Percentiles rank a stretch among this genome's conserved stretches.
These are phyloP conservation scores for Cryptoblepharus egeriae DNA, from an alignment of 2,797 vertebrate genomes.

Conservation along the genomic window DNA sequence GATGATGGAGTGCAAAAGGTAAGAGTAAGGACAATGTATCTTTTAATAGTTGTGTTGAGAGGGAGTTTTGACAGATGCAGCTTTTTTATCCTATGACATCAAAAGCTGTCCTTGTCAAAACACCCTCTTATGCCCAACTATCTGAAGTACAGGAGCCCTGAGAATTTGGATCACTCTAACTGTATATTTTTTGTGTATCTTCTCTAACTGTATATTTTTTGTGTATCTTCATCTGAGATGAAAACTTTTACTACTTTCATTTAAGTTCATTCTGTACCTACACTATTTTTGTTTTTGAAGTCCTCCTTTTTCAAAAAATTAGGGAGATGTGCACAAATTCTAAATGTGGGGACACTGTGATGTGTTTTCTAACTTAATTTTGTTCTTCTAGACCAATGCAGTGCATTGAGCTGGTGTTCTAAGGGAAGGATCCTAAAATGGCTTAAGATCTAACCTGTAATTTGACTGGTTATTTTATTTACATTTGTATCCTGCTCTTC, in stretches of 20 bases:
- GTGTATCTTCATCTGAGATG: not conserved
- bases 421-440: not conserved
- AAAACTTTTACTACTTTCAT: not conserved
- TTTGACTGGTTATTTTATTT: slow-evolving; percentile 12
- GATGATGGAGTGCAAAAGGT: not conserved
- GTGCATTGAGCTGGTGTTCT: not conserved
- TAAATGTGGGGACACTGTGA: not conserved
- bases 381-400: not conserved
- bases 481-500: slow-evolving; percentile 20
- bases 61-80: no score
- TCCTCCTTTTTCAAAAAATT: not conserved
- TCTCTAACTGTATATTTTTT: not conserved
- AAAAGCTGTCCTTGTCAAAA: not conserved
- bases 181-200: not conserved
- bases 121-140: not conserved
- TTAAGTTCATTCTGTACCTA: not conserved
- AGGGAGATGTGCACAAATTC: not conserved
- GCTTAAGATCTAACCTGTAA: not conserved
- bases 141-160: no score
- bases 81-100: not conserved
- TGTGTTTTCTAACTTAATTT: not conserved
- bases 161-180: not conserved
- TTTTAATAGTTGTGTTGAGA: not conserved
- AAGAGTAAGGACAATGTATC: not conserved
- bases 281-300: not conserved